Conservation (phyloP, 1,140 invertebrate species). For the Hyles vespertilio region DNA sequence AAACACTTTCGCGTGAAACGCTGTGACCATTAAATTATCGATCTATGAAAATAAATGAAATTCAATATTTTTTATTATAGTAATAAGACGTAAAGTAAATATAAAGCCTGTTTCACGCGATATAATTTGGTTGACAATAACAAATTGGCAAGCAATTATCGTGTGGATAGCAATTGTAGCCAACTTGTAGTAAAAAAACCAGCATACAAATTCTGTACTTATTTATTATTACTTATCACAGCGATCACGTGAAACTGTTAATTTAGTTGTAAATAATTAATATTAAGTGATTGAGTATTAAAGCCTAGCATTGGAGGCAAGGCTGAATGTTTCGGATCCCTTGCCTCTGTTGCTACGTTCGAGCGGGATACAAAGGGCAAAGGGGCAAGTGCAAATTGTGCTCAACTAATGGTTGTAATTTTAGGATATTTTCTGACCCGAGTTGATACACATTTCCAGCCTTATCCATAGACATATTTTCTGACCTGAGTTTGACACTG, state of each 20-base stretch:
- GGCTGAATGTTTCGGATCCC: slow-evolving; percentile 16
- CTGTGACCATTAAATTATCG: background rate
- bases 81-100: too few species aligned
- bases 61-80: too few species aligned
- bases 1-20: slow-evolving; percentile 7
- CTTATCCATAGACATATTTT: too few species aligned
- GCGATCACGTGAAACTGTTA: slow-evolving; percentile 13
- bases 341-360: slow-evolving; percentile 65
- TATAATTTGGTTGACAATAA: too few species aligned
- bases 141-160: too few species aligned
- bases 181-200: too few species aligned
- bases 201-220: too few species aligned
- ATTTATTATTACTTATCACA: too few species aligned
- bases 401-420: slow-evolving; percentile 37
- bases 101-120: too few species aligned
- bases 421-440: slow-evolving; percentile 8
- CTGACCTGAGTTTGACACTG: too few species aligned
- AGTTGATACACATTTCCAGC: background rate
- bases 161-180: too few species aligned
- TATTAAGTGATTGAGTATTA: slow-evolving; percentile 29
- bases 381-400: slow-evolving; percentile 33
- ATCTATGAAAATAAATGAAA: too few species aligned
- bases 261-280: slow-evolving; percentile 43
- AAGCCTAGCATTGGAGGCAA: slow-evolving; percentile 64
- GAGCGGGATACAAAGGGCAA: slow-evolving; percentile 31